Evolutionary conservation across 2,888 invertebrate genomes (phyloP).

Genomic region (Balanococcus diminutus): DNA sequence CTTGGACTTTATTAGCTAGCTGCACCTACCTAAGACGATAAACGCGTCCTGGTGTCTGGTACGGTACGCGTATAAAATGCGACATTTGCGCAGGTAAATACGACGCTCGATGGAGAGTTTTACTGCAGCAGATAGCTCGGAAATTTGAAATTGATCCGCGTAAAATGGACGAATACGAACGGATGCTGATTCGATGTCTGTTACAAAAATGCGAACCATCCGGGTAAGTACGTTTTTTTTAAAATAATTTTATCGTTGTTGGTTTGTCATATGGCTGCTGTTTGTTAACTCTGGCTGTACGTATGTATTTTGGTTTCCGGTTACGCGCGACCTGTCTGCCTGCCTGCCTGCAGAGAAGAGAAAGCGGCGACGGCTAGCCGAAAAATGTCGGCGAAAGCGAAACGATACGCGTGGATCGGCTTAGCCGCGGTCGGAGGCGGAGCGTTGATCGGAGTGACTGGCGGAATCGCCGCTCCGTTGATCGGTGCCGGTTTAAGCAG

Average conservation of each 20-base stretch:
- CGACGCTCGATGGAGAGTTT: conserved; percentile 68
- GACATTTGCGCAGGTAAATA: conserved; percentile 68
- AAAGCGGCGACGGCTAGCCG: conserved; percentile 63
- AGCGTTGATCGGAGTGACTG: conserved; percentile 70
- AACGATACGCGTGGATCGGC: conserved; percentile 69
- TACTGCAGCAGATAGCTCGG: conserved; percentile 66
- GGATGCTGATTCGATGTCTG: conserved; percentile 65
- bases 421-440: conserved; percentile 71
- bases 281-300: neutral
- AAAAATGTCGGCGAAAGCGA: conserved; percentile 65
- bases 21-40: too few species aligned
- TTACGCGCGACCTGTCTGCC: neutral
- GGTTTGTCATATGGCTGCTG: neutral
- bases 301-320: neutral
- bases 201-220: conserved; percentile 60
- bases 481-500: conserved; percentile 66
- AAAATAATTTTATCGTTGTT: too few species aligned
- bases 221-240: conserved; percentile 60
- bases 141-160: conserved; percentile 65
- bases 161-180: conserved; percentile 67
- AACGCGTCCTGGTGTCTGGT: too few species aligned
- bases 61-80: too few species aligned
- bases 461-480: conserved; percentile 72
- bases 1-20: too few species aligned
- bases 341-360: conserved; percentile 63